A percentile compares a stretch with the other conserved stretches of the same genome.
These are phyloP conservation scores for Stenolophus ochropezus DNA, from an alignment of 2,888 invertebrate genomes.

Conservation along the genomic window DNA sequence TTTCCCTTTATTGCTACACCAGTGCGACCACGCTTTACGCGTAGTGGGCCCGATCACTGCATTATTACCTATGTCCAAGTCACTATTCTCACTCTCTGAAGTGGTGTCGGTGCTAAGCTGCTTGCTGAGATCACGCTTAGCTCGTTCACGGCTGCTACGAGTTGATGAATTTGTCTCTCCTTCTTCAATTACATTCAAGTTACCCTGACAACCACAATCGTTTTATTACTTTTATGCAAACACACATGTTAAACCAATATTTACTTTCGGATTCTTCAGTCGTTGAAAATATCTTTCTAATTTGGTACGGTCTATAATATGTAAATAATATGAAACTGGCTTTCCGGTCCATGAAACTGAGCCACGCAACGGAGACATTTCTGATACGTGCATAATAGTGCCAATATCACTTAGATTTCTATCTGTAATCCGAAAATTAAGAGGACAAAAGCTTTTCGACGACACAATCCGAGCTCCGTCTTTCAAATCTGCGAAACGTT, in stretches of 20 bases:
- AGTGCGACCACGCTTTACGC: constrained; percentile 85
- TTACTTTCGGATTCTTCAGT: constrained; percentile 89
- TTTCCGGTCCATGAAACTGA: constrained; percentile 99
- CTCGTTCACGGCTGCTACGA: constrained; percentile 72
- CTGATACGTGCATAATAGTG: constrained; percentile 98
- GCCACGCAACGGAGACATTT: constrained; percentile 95
- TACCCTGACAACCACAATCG: neutral
- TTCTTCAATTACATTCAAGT: constrained; percentile 64
- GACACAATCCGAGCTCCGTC: constrained; percentile 98
- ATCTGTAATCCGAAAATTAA: constrained; percentile 98
- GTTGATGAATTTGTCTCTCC: constrained; percentile 66
- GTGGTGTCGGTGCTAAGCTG: constrained; percentile 72
- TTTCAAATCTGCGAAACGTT: constrained; percentile 95
- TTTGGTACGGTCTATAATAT: constrained; percentile 98
- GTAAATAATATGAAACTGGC: constrained; percentile 98
- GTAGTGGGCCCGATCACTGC: constrained; percentile 81
- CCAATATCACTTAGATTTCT: constrained; percentile 98
- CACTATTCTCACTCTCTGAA: constrained; percentile 70
- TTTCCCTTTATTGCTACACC: constrained; percentile 79
- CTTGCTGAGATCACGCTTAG: constrained; percentile 75
- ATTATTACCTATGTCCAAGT: constrained; percentile 71
- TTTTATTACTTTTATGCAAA: neutral
- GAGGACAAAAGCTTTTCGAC: constrained; percentile 98
- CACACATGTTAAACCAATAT: constrained; percentile 36
- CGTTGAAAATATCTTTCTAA: constrained; percentile 97